Evolutionary conservation across 2,113 vertebrate species (phyloP).

Genomic region (Triplophysa dalaica): DNA sequence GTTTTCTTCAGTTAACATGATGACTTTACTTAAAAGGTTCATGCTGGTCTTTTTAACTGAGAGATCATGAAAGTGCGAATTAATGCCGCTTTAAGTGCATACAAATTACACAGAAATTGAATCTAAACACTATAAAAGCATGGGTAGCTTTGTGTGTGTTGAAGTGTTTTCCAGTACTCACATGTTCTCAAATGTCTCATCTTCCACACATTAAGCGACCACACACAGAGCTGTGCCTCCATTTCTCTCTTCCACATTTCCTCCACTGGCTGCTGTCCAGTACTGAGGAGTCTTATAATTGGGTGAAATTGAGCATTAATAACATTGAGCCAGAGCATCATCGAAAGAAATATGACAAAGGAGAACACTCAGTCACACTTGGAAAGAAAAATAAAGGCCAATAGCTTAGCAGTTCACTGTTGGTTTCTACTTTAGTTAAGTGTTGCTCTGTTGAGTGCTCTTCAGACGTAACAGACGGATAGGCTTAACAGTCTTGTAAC

Average conservation of each 20-base stretch:
- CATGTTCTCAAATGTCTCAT: slow-evolving; percentile 22
- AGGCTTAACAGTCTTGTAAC: no score
- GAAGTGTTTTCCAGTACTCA: slow-evolving; percentile 13
- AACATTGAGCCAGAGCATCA: slow-evolving; percentile 43
- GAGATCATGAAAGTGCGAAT: no score
- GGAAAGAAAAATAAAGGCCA: slow-evolving; percentile 18
- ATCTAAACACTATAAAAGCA: neutral
- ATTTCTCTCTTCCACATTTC: slow-evolving; percentile 28
- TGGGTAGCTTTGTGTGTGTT: neutral
- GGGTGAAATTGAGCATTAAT: slow-evolving; percentile 58
- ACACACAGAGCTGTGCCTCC: slow-evolving; percentile 17
- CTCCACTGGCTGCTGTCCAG: slow-evolving; percentile 44
- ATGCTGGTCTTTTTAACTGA: no score
- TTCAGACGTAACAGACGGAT: no score
- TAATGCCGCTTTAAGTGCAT: no score
- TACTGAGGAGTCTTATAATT: slow-evolving; percentile 49
- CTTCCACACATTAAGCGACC: slow-evolving; percentile 24
- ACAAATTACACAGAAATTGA: slow-evolving; percentile 9
- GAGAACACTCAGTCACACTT: slow-evolving; percentile 13
- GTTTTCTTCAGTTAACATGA: no score
- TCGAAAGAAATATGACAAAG: slow-evolving; percentile 33
- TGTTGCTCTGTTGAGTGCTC: neutral
- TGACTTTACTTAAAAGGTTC: no score
- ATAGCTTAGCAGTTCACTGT: slow-evolving; percentile 30
- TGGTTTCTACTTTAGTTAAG: neutral